Evolutionary conservation across 23 tunicate genomes (phyloP), one percentile per base, ranked within the genome.

Genomic region (Diplosoma virens): DNA sequence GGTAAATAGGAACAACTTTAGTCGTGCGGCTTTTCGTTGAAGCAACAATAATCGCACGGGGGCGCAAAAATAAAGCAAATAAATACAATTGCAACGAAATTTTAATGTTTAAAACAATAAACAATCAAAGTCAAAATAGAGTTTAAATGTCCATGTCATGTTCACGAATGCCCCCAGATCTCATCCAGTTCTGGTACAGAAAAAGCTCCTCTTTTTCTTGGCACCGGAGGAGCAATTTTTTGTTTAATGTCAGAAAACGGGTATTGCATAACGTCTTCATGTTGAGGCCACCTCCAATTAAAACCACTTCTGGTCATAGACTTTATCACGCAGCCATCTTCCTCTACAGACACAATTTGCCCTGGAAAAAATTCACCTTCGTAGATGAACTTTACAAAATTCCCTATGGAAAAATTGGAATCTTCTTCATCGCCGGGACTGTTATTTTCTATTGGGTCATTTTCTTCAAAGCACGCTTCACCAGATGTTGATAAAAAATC

Each of bases 251-350:
- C 24, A 56, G 24, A 16, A 56, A 16, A 20, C 6, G 63, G 63
- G 24, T 56, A 56, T 14, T 14, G 20, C 63, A 56, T 56, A 11
- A 56, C 20, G 24, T 56, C 63, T 4, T 56, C 63, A 14, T 56
- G 25, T 56, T 56, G 17, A 25, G 63, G 63, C 63, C 63, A 56
- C 63, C 20, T 56, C 24, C 63, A 56, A 20, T 56, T 56, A 56
- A 56, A 56, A 11, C 63, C 63, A 4, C 6, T 14, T 20, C 20
- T 56, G 17, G 4, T 20, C 63, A 56, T 56, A 25, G 63, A 22
- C 21, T 25, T 22, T 14, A 56, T 56, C 24, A 14, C 63, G 24
- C 63, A 56, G 25, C 17, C 25, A 11, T 56, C 63, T 6, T 56
- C 63, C 6, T 20, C 21, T 22, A 56, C 20, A 6, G 21, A 22